Conservation (phyloP, 2,797 vertebrate genomes). For the Acrocephalus scirpaceus region DNA sequence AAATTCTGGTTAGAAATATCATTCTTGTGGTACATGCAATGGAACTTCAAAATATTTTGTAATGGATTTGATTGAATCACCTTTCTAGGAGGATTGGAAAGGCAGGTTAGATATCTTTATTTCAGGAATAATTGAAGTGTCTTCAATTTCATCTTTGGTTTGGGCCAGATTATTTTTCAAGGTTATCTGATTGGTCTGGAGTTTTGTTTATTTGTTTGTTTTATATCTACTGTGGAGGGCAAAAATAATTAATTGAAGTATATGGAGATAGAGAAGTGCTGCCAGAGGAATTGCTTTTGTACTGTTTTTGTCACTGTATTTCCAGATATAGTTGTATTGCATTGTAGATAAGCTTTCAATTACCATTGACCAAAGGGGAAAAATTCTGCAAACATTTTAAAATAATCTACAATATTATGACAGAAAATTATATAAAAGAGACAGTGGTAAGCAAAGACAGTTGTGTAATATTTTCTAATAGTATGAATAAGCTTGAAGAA, state of each 20-base stretch:
- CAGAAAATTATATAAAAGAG: not conserved
- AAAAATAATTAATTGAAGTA: not conserved
- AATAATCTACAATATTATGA: not conserved
- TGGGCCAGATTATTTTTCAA: not conserved
- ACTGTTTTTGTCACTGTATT: not conserved
- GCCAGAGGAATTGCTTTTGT: not conserved
- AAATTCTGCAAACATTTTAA: not conserved
- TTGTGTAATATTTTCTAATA: not conserved
- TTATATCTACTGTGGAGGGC: not conserved
- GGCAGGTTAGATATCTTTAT: not conserved
- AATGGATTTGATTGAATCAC: not conserved
- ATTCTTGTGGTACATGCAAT: not conserved
- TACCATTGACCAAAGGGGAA: not conserved
- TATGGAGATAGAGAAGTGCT: not conserved
- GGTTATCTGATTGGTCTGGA: not conserved
- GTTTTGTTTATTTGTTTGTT: not conserved
- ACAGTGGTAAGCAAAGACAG: not conserved
- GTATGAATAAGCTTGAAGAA: not conserved
- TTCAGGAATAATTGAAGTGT: not conserved
- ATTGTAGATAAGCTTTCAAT: not conserved
- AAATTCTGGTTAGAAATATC: not conserved
- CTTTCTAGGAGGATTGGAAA: not conserved
- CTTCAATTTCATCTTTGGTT: not conserved
- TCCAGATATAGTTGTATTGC: not conserved
- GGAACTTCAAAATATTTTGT: not conserved